Conservation (phyloP, 23 tunicate genomes). For the Phallusia fumigata region DNA sequence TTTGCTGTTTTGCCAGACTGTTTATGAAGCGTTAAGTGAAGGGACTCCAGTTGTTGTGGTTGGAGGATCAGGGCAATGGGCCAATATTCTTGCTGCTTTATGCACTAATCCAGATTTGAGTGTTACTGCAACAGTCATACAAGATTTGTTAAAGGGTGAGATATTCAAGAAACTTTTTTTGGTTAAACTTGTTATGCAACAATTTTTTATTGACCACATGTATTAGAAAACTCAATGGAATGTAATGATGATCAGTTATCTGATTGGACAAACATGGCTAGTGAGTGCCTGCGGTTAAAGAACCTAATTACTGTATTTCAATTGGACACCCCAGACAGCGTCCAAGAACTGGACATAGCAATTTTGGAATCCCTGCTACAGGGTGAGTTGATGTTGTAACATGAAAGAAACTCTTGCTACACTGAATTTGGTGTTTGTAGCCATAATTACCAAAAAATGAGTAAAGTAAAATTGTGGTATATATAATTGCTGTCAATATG, state of each 20-base stretch:
- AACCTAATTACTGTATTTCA: constrained; percentile 36
- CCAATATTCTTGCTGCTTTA: constrained; percentile 43
- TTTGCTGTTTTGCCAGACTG: constrained; percentile 65
- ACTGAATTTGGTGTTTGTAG: no score
- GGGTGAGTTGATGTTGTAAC: constrained; percentile 16
- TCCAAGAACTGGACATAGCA: constrained; percentile 58
- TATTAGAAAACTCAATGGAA: background rate
- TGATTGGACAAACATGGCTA: constrained; percentile 45
- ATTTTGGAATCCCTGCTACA: constrained; percentile 57
- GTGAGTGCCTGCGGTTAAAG: constrained; percentile 37
- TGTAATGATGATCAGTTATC: constrained; percentile 16
- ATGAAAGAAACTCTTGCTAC: no score
- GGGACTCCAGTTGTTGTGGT: constrained; percentile 85
- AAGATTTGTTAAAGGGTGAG: constrained; percentile 41
- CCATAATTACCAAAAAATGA: no score
- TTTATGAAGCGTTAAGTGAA: constrained; percentile 26
- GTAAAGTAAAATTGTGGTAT: no score
- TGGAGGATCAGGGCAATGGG: constrained; percentile 80
- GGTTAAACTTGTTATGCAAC: no score
- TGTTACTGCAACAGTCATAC: constrained; percentile 15
- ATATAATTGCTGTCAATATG: no score
- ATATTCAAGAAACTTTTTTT: background rate
- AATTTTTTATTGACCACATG: no score
- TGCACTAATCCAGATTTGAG: background rate
- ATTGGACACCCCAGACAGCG: constrained; percentile 32